A percentile compares a stretch with the other conserved stretches of the same genome.
Conservation (phyloP, 1,140 invertebrate genomes). For the Bombus superbus region DNA sequence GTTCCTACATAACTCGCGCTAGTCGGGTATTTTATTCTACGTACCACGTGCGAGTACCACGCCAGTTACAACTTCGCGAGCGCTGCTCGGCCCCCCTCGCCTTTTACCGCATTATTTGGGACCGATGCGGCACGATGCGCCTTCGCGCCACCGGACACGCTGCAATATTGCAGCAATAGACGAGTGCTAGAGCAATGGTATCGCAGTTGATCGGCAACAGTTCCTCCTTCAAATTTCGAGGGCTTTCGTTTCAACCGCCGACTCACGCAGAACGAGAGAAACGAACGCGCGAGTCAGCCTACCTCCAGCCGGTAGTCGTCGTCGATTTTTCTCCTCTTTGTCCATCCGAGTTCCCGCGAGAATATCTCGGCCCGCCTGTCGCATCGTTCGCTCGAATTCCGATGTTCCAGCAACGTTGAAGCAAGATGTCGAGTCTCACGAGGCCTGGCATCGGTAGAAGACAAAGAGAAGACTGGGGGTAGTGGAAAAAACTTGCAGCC, state of each 20-base stretch:
- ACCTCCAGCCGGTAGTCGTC: background rate
- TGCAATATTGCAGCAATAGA: background rate
- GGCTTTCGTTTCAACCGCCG: background rate
- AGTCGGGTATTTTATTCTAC: slow-evolving; percentile 41
- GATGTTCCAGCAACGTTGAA: slow-evolving; percentile 65
- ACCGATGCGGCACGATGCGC: slow-evolving; percentile 12
- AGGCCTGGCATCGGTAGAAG: background rate
- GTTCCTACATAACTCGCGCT: background rate
- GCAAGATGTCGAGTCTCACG: slow-evolving; percentile 54
- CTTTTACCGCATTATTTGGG: background rate
- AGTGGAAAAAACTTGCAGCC: background rate
- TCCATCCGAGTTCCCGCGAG: slow-evolving; percentile 35
- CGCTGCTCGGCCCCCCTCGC: background rate
- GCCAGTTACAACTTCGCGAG: background rate
- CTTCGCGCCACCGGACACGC: background rate
- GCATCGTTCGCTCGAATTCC: slow-evolving; percentile 64
- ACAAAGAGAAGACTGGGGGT: slow-evolving; percentile 21
- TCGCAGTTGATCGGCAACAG: slow-evolving; percentile 6
- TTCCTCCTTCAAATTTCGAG: slow-evolving; percentile 35
- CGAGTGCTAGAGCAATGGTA: no score
- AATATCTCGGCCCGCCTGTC: slow-evolving; percentile 57
- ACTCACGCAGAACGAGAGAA: slow-evolving; percentile 31
- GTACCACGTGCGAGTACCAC: background rate
- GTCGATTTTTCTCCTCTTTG: background rate
- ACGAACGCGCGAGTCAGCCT: slow-evolving; percentile 9